Conservation (phyloP, 2,113 vertebrate genomes). For the Lepidothrix coronata region DNA sequence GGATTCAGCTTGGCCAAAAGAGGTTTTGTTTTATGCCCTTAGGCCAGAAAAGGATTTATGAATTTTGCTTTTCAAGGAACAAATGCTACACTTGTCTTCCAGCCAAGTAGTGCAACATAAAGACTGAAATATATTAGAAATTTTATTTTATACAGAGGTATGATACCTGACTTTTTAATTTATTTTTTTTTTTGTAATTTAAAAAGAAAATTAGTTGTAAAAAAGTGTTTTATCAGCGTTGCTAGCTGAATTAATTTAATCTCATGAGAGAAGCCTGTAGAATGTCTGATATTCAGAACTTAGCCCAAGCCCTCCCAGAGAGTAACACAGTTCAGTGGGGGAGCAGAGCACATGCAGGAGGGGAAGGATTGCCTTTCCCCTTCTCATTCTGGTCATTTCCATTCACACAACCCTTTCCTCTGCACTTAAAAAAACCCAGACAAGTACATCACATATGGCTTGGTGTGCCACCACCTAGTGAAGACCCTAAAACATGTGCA, state of each 20-base stretch:
- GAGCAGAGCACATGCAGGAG: not conserved
- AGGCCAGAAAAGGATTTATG: conserved; percentile 45
- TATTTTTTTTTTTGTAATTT: not conserved
- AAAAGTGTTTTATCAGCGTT: conserved; percentile 1
- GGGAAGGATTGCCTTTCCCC: not conserved
- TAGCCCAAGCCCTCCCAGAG: not conserved
- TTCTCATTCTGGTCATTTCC: not conserved
- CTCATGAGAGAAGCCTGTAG: not conserved
- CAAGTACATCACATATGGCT: not conserved
- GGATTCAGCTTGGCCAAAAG: conserved; percentile 23
- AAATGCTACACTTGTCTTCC: conserved; percentile 48
- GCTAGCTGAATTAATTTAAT: not conserved
- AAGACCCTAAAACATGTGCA: not conserved
- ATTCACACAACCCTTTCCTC: not conserved
- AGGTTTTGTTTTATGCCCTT: conserved; percentile 51
- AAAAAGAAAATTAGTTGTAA: not conserved
- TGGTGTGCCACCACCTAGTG: not conserved
- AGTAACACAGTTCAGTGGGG: not conserved
- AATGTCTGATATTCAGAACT: not conserved
- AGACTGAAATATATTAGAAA: not conserved
- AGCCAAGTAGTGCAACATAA: not conserved
- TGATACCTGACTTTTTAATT: not conserved
- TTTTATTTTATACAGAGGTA: conserved; percentile 33
- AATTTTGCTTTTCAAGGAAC: conserved; percentile 40
- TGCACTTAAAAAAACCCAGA: not conserved